These are phyloP conservation scores for Nephrotoma guestfalica DNA, from an alignment of 2,888 invertebrate species.

Conservation along the genomic window DNA sequence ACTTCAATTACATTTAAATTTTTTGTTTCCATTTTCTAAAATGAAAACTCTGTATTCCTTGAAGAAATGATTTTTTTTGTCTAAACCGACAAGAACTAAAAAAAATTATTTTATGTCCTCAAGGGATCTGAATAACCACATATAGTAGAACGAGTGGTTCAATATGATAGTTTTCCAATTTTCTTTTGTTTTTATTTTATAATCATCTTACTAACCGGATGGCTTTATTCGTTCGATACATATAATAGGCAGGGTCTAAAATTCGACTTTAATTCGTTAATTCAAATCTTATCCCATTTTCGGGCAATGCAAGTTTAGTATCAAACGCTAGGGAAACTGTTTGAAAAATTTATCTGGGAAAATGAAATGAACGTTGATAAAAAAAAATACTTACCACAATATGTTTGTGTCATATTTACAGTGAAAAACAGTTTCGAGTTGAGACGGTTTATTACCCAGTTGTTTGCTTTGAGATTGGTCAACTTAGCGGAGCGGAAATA, in stretches of 20 bases:
- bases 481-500: no score
- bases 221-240: background rate
- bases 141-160: background rate
- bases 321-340: no score
- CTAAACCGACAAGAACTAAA: background rate
- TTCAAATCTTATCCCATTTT: no score
- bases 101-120: background rate
- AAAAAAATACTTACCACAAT: no score
- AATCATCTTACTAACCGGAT: background rate
- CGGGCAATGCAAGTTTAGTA: no score
- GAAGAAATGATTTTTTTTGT: background rate
- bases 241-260: background rate
- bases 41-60: background rate
- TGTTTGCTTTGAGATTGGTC: no score
- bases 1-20: background rate
- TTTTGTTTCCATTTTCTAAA: background rate
- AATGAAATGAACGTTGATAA: no score
- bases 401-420: no score
- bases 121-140: background rate
- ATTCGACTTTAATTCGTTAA: no score
- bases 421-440: no score
- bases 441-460: no score
- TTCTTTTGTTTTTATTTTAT: background rate
- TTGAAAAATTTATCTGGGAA: no score
- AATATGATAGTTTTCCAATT: background rate